These are phyloP conservation scores for Silurus aristotelis DNA, from an alignment of 2,797 vertebrate species.

Conservation along the genomic window DNA sequence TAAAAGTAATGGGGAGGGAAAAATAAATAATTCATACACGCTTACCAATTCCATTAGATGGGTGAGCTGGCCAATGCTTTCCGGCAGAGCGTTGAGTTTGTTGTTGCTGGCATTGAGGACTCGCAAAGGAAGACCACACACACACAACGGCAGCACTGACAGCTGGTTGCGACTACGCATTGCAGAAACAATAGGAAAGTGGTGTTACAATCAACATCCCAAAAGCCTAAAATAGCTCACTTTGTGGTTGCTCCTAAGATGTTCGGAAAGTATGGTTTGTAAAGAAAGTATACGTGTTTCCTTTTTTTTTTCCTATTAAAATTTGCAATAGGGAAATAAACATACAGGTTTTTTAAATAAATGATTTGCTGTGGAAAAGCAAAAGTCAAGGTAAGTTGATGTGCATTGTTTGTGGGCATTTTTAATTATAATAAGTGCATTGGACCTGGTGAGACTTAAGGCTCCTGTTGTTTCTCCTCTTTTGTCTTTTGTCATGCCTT, in stretches of 20 bases:
- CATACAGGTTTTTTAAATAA: neutral
- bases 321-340: neutral
- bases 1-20: constrained; percentile 11
- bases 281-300: neutral
- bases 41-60: constrained; percentile 93
- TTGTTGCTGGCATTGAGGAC: constrained; percentile 98
- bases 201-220: constrained; percentile 14
- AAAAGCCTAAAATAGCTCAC: neutral
- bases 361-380: too few species aligned
- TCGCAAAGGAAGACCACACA: constrained; percentile 90
- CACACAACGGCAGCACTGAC: constrained; percentile 84
- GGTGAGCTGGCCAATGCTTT: constrained; percentile 88
- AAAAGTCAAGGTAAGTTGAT: too few species aligned
- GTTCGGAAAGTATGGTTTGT: neutral
- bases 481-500: too few species aligned
- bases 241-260: constrained; percentile 2
- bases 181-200: constrained; percentile 56
- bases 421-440: too few species aligned
- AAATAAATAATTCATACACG: constrained; percentile 25
- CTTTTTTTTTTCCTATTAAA: neutral
- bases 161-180: constrained; percentile 92
- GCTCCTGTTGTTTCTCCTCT: too few species aligned
- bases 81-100: constrained; percentile 90
- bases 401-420: too few species aligned
- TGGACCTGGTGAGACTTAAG: too few species aligned